These are phyloP conservation scores for Melikaiella ostensackeni DNA, from an alignment of 2,888 invertebrate genomes.

Conservation along the genomic window DNA sequence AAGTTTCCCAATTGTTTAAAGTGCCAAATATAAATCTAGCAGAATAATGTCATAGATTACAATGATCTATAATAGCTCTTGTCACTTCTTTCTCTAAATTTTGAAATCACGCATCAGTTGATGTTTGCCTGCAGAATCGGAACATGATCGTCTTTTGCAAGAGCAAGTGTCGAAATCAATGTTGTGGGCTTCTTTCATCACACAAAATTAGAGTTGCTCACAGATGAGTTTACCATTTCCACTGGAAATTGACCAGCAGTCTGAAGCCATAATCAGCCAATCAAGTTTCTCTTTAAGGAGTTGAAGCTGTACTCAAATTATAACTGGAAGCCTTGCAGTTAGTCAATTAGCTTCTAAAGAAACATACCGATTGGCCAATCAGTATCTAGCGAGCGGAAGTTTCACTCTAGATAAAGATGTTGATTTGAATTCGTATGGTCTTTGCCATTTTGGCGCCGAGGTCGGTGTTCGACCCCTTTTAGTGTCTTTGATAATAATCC, in stretches of 20 bases:
- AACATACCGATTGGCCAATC: conserved; percentile 30
- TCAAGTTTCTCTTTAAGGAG: conserved; percentile 37
- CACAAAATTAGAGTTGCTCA: background rate
- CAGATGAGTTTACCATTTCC: conserved; percentile 14
- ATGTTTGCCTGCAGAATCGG: background rate
- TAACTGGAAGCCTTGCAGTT: conserved; percentile 22
- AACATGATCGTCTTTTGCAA: conserved; percentile 21
- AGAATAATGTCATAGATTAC: background rate
- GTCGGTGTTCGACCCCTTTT: conserved; percentile 18
- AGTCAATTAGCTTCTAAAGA: conserved; percentile 27
- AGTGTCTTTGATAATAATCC: conserved; percentile 53
- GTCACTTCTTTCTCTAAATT: background rate
- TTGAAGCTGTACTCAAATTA: conserved; percentile 30
- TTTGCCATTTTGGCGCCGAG: conserved; percentile 29
- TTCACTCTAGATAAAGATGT: conserved; percentile 15
- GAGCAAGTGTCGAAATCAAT: conserved; percentile 9
- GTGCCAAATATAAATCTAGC: background rate
- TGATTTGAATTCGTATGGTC: conserved; percentile 12
- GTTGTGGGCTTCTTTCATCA: conserved; percentile 14
- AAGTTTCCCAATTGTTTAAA: background rate
- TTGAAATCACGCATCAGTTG: background rate
- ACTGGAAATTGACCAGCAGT: conserved; percentile 11
- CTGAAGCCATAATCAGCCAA: conserved; percentile 36
- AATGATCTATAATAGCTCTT: background rate
- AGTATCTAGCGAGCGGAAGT: conserved; percentile 23